Conservation (phyloP, 2,888 invertebrate species). For the Chamaedrilus cognettii region DNA sequence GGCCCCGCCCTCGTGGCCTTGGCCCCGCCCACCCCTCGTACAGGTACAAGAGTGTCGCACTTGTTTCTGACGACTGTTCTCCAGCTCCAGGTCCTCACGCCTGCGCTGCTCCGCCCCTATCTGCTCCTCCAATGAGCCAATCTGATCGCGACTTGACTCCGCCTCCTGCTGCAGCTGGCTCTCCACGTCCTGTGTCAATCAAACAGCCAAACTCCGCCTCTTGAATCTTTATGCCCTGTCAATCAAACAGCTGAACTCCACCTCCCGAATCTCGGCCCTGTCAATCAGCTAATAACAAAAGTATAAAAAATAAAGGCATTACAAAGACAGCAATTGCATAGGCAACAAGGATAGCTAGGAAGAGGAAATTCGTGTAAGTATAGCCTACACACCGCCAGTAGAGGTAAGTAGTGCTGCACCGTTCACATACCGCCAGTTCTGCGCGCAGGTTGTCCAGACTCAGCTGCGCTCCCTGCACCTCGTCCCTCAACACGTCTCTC, state of each 20-base stretch:
- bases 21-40: no score
- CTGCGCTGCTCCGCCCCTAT: slow-evolving; percentile 59
- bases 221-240: no score
- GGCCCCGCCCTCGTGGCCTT: no score
- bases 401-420: not conserved
- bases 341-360: no score
- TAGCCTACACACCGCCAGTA: no score
- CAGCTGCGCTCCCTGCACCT: slow-evolving; percentile 63
- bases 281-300: no score
- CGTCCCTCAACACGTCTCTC: slow-evolving; percentile 66
- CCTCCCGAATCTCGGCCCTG: no score
- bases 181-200: slow-evolving; percentile 58
- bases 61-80: slow-evolving; percentile 60
- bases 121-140: slow-evolving; percentile 62
- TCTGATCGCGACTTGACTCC: slow-evolving; percentile 58
- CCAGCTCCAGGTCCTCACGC: slow-evolving; percentile 60
- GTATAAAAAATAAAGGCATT: no score
- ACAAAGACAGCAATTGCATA: no score
- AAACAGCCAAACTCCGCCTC: not conserved
- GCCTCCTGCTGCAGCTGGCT: slow-evolving; percentile 61
- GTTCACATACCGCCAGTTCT: slow-evolving; percentile 62
- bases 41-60: no score
- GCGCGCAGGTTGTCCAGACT: slow-evolving; percentile 60
- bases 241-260: no score
- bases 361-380: no score